Conservation (phyloP, 2,113 vertebrate genomes). For the Psilopogon haemacephalus region DNA sequence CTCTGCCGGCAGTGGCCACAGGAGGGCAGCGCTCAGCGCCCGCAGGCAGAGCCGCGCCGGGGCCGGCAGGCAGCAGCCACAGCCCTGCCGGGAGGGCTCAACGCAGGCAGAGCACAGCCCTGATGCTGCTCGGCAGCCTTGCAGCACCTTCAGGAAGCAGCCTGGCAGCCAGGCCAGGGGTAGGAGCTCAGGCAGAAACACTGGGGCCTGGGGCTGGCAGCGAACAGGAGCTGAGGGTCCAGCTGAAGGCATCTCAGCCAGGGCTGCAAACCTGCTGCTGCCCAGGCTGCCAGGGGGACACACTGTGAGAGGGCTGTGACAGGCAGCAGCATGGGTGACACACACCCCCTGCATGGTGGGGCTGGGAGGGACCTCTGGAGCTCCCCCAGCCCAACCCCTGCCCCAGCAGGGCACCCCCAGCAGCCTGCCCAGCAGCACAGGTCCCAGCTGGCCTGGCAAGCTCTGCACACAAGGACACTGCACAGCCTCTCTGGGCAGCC, state of each 20-base stretch:
- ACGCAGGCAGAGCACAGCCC: not conserved
- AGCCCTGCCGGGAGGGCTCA: not conserved
- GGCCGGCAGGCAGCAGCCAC: not conserved
- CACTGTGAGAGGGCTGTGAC: not conserved
- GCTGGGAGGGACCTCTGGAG: no score
- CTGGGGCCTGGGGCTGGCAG: not conserved
- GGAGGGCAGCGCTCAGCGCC: slow-evolving; percentile 19
- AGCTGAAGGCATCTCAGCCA: not conserved
- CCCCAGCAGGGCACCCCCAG: no score
- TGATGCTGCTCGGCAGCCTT: not conserved
- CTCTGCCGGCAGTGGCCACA: slow-evolving; percentile 22
- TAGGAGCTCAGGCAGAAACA: not conserved
- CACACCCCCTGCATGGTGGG: no score
- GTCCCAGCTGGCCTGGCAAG: no score
- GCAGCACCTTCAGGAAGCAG: fast-evolving
- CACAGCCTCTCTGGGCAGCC: no score
- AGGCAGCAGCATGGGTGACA: not conserved
- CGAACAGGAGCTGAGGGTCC: not conserved
- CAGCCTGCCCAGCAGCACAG: no score
- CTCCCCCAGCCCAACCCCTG: no score
- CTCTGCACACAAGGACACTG: no score
- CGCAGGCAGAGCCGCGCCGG: not conserved
- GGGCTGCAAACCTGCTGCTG: not conserved
- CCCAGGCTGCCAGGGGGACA: not conserved
- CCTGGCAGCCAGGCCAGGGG: fast-evolving